These are phyloP conservation scores for Eupithecia abbreviata DNA, from an alignment of 2,888 invertebrate species.

Conservation along the genomic window DNA sequence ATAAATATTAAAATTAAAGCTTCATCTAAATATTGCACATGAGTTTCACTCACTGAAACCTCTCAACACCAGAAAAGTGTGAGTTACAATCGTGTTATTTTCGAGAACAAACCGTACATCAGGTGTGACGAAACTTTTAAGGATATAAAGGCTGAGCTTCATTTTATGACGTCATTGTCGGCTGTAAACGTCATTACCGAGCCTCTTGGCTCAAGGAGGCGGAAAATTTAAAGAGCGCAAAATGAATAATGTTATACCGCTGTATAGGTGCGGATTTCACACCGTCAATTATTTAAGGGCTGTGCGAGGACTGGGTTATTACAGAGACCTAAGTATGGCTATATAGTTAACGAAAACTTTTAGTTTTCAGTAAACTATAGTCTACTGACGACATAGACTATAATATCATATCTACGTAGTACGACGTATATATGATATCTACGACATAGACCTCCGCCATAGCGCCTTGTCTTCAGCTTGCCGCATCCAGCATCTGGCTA, in stretches of 20 bases:
- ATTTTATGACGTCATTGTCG: constrained; percentile 71
- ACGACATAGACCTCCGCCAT: too few species aligned
- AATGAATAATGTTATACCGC: neutral
- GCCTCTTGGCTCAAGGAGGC: constrained; percentile 59
- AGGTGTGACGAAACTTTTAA: constrained; percentile 60
- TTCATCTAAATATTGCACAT: too few species aligned
- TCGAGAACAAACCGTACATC: constrained; percentile 46
- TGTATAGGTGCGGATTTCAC: neutral
- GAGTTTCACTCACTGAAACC: neutral
- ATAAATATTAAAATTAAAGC: too few species aligned
- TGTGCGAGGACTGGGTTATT: neutral
- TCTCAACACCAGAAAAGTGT: neutral
- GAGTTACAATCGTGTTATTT: neutral
- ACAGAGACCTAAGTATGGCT: too few species aligned
- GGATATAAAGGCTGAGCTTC: constrained; percentile 60
- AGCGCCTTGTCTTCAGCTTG: too few species aligned
- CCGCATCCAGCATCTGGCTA: too few species aligned
- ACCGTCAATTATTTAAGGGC: neutral
- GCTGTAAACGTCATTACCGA: constrained; percentile 69
- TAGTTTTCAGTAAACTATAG: too few species aligned
- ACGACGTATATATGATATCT: too few species aligned
- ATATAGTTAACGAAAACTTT: too few species aligned
- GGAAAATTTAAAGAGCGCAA: constrained; percentile 62
- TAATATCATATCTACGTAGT: too few species aligned
- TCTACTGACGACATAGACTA: too few species aligned